Evolutionary conservation across 2,888 invertebrate species (phyloP), one percentile per base, ranked within the genome.

Genomic region (Troilus luridus): DNA sequence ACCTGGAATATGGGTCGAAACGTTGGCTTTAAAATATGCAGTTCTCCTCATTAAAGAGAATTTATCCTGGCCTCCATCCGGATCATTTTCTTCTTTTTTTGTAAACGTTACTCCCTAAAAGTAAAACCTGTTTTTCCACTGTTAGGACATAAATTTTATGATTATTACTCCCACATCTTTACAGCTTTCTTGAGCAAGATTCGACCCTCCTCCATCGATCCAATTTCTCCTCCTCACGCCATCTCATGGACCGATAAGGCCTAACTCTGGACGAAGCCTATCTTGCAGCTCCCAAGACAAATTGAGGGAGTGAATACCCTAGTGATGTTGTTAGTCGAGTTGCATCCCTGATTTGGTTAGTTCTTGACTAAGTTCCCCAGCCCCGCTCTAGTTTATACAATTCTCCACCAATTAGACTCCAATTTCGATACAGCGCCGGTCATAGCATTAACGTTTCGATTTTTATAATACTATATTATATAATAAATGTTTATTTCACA

Each of bases 301-400:
- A 77, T 77, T 77, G 41, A 77, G 19, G 72, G 6, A 41, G 72
- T 77, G 72, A 77, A 77, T 77, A 77, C 8, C 17, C 27, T 7
- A 5, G 17, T 77, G 72, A 77, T 77, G 72, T 12, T 77, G 72
- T 77, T 77, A 77, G 41, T 12, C 8, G 41, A 77, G 72, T 77
- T 77, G 72, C 72, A 77, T 41, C 19, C 17, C 41, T 77, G 72
- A 77, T 77, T 77, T 9, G 17, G 72, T 77, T 77, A 77, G 72
- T 17, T 17, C 72, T 41, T 5, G 17, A 19, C 72, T 24, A 77
- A 77, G 17, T 77, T 77, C 27, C 5, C 72, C 17, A 41, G 17
- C 72, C 17, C 41, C 72, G 27, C 19, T 19, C 9, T 8, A 9
- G 41, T 77, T 27, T 77, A 77, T 41, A 17, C 1, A 41, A 77